phyloP scores from a whole-genome alignment of 2,113 vertebrate species.

The Motacilla alba region DNA sequence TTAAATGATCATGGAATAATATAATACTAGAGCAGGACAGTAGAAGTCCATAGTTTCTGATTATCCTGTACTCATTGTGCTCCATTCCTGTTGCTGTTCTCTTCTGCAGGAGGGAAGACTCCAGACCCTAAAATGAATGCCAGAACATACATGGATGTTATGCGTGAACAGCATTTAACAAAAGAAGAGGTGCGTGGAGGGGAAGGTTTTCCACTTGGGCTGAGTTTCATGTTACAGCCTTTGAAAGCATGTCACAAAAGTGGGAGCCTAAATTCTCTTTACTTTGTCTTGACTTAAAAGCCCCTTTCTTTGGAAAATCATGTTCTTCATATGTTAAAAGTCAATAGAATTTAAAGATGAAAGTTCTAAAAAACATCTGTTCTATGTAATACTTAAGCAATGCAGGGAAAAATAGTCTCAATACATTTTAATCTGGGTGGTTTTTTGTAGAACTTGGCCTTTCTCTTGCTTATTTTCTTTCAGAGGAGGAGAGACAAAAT shows the following conservation, averaged over 20 bases:
- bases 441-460: background rate
- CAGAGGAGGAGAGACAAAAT: background rate
- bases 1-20: slow-evolving; percentile 77
- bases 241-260: background rate
- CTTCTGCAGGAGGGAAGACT: slow-evolving; percentile 98
- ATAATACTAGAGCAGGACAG: slow-evolving; percentile 77
- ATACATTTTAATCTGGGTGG: background rate
- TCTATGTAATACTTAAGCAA: background rate
- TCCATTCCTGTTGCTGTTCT: slow-evolving; percentile 95
- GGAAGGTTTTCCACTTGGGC: background rate
- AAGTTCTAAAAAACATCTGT: background rate
- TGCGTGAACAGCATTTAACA: slow-evolving; percentile 97
- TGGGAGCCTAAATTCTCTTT: background rate
- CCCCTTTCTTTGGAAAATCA: background rate
- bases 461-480: background rate
- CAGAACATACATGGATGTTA: slow-evolving; percentile 98
- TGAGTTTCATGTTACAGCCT: background rate
- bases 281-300: background rate
- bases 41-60: slow-evolving; percentile 60
- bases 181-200: slow-evolving; percentile 88
- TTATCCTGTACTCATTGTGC: slow-evolving; percentile 73
- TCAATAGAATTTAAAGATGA: background rate
- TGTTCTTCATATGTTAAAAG: background rate
- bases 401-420: background rate
- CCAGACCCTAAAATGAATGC: slow-evolving; percentile 98